Base-by-base conservation (phyloP, 2,113 vertebrate species). In the Lathamus discolor region DNA sequence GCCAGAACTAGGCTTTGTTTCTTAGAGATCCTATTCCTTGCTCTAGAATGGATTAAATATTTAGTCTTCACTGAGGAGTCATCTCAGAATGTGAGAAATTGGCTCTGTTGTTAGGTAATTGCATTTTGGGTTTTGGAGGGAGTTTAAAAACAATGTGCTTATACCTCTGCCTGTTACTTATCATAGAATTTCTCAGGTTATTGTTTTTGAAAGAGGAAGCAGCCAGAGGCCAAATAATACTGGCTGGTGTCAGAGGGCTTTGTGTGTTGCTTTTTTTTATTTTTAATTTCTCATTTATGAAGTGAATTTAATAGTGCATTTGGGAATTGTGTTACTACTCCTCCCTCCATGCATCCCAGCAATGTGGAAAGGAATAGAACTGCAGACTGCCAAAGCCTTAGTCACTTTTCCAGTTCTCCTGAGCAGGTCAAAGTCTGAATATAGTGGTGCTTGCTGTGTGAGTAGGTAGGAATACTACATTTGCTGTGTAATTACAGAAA, bases 121-220 rank as follows among this genome's bases (percentile, higher is more conserved):
- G 41, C 11, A 2, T 33, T 37, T 59, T 59, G 33, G 1, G 35
- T 59, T 49, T 13, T 19, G 55, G 19, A 25, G 35, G 12, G 2
- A 10, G 2, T 54, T 74, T 68, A 20, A 16, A 11, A 75, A 59
- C 41, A 46, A 41, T 3, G 17, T 27, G 6, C 55, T 67, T 31
- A 24, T 59, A 35, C 57, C 69, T 66, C 7, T 1, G 11, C 61
- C 59, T 87, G 19, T 62, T 80, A 23, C n/a, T 43, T 77, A 25
- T 16, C 78, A n/a, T 51, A 55, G 0, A 18, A 33, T 55, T 63
- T 80, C 85, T 78, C 55, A n/a, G 64, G 48, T 62, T 84, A 17
- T 75, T 95, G 78, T 61, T 91, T 61, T 31, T 59, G 67, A 59
- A 74, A 90, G 78, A 73, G 90, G 87, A 90, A 94, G 10, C 79